Conservation (phyloP, 64 coral and sea anemone genomes). For the Montipora capricornis region DNA sequence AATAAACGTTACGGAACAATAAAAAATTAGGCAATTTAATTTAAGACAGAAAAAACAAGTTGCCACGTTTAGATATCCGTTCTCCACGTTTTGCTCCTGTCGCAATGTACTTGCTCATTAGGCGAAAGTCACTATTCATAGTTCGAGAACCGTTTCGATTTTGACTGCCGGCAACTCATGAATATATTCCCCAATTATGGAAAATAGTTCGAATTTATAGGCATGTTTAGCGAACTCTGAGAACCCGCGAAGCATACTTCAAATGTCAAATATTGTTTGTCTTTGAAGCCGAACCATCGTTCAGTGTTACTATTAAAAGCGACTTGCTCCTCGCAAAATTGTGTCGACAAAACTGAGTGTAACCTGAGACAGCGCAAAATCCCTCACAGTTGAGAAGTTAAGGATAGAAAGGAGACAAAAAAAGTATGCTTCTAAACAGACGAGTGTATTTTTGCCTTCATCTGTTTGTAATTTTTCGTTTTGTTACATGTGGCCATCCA, state of each 20-base stretch:
- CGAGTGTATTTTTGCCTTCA: slow-evolving; percentile 2
- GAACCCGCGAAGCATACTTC: slow-evolving; percentile 40
- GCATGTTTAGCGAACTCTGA: slow-evolving; percentile 25
- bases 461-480: slow-evolving; percentile 11
- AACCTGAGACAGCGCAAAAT: neutral
- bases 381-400: neutral
- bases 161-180: slow-evolving; percentile 55
- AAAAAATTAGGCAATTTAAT: neutral
- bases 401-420: neutral
- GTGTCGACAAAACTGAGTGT: neutral
- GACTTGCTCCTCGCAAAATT: neutral
- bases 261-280: slow-evolving; percentile 61
- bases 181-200: slow-evolving; percentile 86
- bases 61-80: neutral
- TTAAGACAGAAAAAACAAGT: neutral
- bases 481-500: slow-evolving; percentile 34
- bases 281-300: neutral
- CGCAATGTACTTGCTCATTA: slow-evolving; percentile 23
- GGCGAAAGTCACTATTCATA: slow-evolving; percentile 37
- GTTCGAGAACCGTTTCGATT: slow-evolving; percentile 35
- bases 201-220: slow-evolving; percentile 38
- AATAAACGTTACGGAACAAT: neutral
- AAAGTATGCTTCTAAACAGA: neutral
- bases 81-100: slow-evolving; percentile 15
- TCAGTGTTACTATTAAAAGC: neutral